phyloP scores from a whole-genome alignment of 2,888 invertebrate genomes.

The Sipha maydis region DNA sequence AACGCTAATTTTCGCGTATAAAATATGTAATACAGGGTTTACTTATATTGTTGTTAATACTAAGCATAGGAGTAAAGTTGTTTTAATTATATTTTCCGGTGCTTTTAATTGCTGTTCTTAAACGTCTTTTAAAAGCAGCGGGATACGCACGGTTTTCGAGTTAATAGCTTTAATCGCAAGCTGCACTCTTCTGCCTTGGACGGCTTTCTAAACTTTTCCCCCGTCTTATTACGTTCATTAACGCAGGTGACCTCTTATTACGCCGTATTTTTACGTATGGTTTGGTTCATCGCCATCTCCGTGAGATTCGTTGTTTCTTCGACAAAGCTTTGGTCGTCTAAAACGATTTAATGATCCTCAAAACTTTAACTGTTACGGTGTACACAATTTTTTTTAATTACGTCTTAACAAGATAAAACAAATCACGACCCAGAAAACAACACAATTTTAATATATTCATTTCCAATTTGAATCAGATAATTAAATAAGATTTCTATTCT shows the following conservation, averaged over 20 bases:
- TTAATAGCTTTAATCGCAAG: not conserved
- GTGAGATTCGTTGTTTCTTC: not conserved
- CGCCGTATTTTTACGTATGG: not conserved
- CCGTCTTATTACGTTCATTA: slow-evolving; percentile 20
- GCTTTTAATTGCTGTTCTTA: slow-evolving; percentile 4
- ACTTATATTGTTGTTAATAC: not conserved
- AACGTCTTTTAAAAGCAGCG: not conserved
- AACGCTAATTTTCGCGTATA: not conserved
- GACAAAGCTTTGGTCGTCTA: too few relatives aligned
- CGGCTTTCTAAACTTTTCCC: slow-evolving; percentile 8
- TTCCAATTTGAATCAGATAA: too few relatives aligned
- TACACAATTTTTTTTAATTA: too few relatives aligned
- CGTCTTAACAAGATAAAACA: too few relatives aligned
- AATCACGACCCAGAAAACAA: too few relatives aligned
- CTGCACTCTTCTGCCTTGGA: not conserved
- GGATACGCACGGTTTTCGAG: not conserved
- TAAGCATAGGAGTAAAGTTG: not conserved
- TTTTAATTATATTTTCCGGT: not conserved
- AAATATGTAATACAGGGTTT: not conserved
- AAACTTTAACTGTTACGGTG: too few relatives aligned
- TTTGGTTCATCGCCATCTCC: not conserved
- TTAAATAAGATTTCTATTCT: too few relatives aligned
- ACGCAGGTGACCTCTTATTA: not conserved
- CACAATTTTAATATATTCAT: too few relatives aligned
- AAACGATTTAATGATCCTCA: too few relatives aligned